Base-by-base conservation (phyloP, 2,113 vertebrate genomes). In the Serinus canaria region DNA sequence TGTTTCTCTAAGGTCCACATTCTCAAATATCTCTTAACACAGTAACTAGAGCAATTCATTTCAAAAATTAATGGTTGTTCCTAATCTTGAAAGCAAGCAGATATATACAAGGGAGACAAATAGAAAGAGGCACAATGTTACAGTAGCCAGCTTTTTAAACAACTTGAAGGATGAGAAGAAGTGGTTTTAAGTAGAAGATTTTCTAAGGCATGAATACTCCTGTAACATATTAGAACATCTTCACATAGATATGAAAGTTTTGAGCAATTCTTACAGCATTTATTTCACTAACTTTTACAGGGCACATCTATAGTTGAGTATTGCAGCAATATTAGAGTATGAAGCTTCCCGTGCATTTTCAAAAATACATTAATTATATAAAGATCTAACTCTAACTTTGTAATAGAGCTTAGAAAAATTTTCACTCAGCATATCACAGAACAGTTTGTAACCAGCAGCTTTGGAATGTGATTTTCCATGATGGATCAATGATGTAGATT, bases 371-470 rank as follows among this genome's bases (percentile, higher is more conserved):
- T 23, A 78, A 68, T 89, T 69, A 76, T n/a, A 37, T 14, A 62
- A 87, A 84, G 7, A 82, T 66, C n/a, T 68, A 91, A 49, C 66
- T 39, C 21, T 58, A 83, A 70, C 46, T 88, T 68, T 23, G 21
- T 43, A 66, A 66, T 21, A 73, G 25, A 66, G 25, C 37, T 84
- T 25, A 52, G 50, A 39, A 24, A 86, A 66, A 33, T 82, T 90
- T 87, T 84, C 49, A 89, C 37, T 75, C 39, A 72, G 66, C 58
- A 94, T 49, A 78, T 81, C 41, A 78, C 37, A 75, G 44, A 35
- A 87, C 69, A 89, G 33, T 77, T 58, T 89, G 85, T 69, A 94
- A 64, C 33, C 58, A 70, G 63, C 28, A 90, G 24, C 69, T 91
- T 17, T 75, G 66, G 64, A 94, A 91, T 21, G 22, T 11, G 10